Evolutionary conservation across 1,140 invertebrate genomes (phyloP), one percentile per base, ranked within the genome.

Genomic region (Dendroctonus ponderosae): DNA sequence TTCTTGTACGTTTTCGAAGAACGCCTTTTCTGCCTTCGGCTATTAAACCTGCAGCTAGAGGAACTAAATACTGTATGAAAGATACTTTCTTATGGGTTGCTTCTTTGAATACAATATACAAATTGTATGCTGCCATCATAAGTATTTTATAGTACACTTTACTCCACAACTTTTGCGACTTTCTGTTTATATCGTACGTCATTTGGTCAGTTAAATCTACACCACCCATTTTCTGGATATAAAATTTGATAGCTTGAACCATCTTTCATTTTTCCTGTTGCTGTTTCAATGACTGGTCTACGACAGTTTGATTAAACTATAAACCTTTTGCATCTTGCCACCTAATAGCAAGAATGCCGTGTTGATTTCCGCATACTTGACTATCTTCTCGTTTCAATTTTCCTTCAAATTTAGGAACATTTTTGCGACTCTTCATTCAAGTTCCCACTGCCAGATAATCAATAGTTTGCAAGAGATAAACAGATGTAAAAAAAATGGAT

Each of bases 391-490:
- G 48, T 7, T 46, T 7, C 11, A 65, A 26, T 48, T 65, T 65
- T 15, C 43, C 53, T 65, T 65, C 43, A 49, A 56, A 57, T 49
- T 57, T 57, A 5, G 53, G 62, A 37, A 65, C 53, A 65, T 65
- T 38, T 49, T 57, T 65, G 7, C 62, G 11, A 57, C 26, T 39
- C 15, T 50, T 65, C 9, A 65, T 65, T n/a, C 43, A 65, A 6
- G 62, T 65, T 37, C 41, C 42, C 5, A 57, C 62, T 7, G 43
- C 14, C 39, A 41, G 5, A 63, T 43, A 44, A 38, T 41, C 39
- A 14, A 54, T 40, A 9, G 14, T 49, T 49, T 65, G 12, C 14
- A 58, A 14, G 6, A 60, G 14, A 39, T 56, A 2, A 14, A 56
- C 39, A 26, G 44, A 60, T 37, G 64, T 66, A 11, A 60, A 66